A percentile compares a stretch with the other conserved stretches of the same genome.
Evolutionary conservation across 2,888 invertebrate genomes (phyloP).

Genomic region (Trachelus troglodyta): DNA sequence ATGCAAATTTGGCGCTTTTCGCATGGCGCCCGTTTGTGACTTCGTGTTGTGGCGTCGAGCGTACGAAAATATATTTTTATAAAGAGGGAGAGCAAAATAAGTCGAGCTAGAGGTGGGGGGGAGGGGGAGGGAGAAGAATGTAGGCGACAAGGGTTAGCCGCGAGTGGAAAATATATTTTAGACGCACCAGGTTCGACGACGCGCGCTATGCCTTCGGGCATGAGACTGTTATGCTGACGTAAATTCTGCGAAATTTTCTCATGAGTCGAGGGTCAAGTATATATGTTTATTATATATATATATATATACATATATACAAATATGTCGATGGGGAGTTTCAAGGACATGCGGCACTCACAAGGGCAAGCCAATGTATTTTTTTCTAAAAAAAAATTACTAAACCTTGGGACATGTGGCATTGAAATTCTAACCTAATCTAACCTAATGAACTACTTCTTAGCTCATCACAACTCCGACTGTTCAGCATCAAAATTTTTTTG

Average conservation of each 20-base stretch:
- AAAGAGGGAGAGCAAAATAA: conserved; percentile 17
- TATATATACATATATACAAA: too few species aligned
- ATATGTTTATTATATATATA: conserved; percentile 10
- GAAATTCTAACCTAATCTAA: too few species aligned
- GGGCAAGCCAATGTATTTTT: too few species aligned
- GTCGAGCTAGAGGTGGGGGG: not conserved
- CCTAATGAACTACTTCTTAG: too few species aligned
- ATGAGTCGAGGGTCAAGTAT: conserved; percentile 1
- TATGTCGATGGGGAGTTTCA: too few species aligned
- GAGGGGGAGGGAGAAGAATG: conserved; percentile 13
- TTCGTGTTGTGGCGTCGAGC: conserved; percentile 7
- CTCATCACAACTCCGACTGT: too few species aligned
- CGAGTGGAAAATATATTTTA: conserved; percentile 19
- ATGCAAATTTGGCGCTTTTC: conserved; percentile 32
- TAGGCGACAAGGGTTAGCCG: conserved; percentile 4
- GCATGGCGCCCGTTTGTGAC: not conserved
- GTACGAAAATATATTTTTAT: conserved; percentile 20
- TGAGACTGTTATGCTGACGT: conserved; percentile 3
- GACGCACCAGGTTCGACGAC: conserved; percentile 18
- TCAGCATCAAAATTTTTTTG: too few species aligned
- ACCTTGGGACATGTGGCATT: too few species aligned
- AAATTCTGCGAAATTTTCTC: not conserved
- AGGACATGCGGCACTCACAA: too few species aligned
- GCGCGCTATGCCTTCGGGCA: conserved; percentile 24
- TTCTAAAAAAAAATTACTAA: too few species aligned